Evolutionary conservation across 2,797 vertebrate genomes (phyloP), one percentile per base, ranked within the genome.

Genomic region (Acanthopagrus latus): DNA sequence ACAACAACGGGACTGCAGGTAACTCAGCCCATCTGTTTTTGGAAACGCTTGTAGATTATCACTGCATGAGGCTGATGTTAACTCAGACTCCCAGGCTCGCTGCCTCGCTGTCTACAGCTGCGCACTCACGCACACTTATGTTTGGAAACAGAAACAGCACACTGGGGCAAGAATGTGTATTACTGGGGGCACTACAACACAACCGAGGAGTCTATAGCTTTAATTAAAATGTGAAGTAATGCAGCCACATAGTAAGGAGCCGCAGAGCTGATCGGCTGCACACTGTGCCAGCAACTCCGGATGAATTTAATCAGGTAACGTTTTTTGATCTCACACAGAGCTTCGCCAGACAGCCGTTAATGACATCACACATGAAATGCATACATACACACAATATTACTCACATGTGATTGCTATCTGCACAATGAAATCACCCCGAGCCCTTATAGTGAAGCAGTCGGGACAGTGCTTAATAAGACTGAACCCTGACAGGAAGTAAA

Each of bases 11-110:
- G 79, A 79, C 86, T 86, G 78, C 78, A 86, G 89, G 90, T 90
- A 88, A 82, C 78, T 65, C 66, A 21, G 82, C 65, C 92, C 89
- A 89, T 93, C 91, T 92, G 90, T 86, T 87, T 83, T 74, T 51
- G 72, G 64, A 82, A 84, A 86, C 58, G 84, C 80, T 72, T 76
- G 76, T 80, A 82, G 82, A 91, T 87, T 80, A 85, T 83, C 46
- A 20, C 88, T 79, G 85, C 84, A 48, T 8, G 85, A 76, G 65
- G 77, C 77, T 80, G 80, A 84, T 86, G 83, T 83, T 89, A 75
- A 78, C 72, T 77, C 57, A 7, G 51, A 63, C 82, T 90, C 79
- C 76, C 71, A 41, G 74, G 64, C 80, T 78, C 57, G 14, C 75
- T 73, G 33, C 3, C 25, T 59, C 23, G 73, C 52, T 62, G 51